Base-by-base conservation (phyloP, 1,140 invertebrate genomes). In the Episyrphus balteatus region DNA sequence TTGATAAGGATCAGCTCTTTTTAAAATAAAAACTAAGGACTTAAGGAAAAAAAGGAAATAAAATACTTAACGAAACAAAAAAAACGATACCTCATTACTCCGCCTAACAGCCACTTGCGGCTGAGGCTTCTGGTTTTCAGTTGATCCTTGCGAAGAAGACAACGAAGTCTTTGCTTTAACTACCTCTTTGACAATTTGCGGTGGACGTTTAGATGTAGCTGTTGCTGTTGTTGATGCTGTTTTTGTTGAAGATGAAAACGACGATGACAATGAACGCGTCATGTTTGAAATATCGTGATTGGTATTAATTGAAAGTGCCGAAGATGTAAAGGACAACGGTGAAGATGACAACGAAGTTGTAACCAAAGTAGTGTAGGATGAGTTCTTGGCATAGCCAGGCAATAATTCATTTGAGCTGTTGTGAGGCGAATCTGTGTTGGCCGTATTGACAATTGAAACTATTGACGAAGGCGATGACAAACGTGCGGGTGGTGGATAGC, bases 401-500 rank as follows among this genome's bases (percentile, higher is more conserved):
- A 41, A 19, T 41, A 19, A 11, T 41, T 15, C 17, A 37, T 37
- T 37, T 15, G 17, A 3, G 19, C 19, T 46, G 18, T 38, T 46
- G 15, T 34, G 48, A n/a, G 15, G 52, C 57, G 55, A 55, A 51
- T 54, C 30, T 47, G 55, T 64, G 68, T 57, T 65, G 12, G 56
- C 55, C 34, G 62, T 63, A 19, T 58, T 61, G 40, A 47, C 55
- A 31, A 55, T 59, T 14, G 59, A 62, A 12, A 64, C 49, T 47
- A 59, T 47, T 36, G 63, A 66, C 26, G 55, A 60, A 5, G 59
- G 58, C 18, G 63, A 66, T 1, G 59, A 63, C 7, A 66, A 52
- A 54, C 66, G 63, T 3, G 61, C 53, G 8, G 71, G 72, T 54
- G 80, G 76, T n/a, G 82, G 82, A 66, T 83, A 84, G 51, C 83